These are phyloP conservation scores for Liasis olivaceus DNA, from an alignment of 2,797 vertebrate genomes.

Conservation along the genomic window DNA sequence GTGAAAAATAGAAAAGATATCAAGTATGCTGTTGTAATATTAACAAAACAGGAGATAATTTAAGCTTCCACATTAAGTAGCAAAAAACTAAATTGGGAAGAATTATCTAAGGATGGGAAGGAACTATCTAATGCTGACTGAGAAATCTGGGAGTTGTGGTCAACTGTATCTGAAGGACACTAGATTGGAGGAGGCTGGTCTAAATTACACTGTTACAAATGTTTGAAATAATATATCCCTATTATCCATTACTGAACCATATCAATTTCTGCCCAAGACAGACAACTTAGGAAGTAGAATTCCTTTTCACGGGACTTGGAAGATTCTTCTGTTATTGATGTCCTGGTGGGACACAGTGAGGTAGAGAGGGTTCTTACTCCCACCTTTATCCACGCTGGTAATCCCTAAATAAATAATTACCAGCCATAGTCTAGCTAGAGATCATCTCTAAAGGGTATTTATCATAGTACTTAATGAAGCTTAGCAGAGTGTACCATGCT, in stretches of 20 bases:
- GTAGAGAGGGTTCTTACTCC: neutral
- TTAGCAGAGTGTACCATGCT: neutral
- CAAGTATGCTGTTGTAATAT: neutral
- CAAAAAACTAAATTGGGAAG: neutral
- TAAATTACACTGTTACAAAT: neutral
- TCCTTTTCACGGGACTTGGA: neutral
- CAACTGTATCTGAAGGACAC: neutral
- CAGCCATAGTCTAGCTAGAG: neutral
- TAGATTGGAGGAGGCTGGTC: neutral
- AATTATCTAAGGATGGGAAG: neutral
- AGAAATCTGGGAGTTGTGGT: neutral
- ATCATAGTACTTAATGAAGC: neutral
- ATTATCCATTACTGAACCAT: neutral
- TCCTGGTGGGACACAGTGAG: neutral
- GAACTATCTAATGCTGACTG: neutral
- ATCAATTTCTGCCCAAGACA: neutral
- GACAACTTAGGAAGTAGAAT: neutral
- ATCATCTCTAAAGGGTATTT: neutral
- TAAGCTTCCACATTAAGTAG: neutral
- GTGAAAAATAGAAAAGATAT: neutral
- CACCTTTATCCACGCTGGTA: neutral
- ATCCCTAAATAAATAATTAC: neutral
- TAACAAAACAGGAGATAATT: neutral
- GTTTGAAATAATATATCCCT: neutral
- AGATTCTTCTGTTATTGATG: neutral